Evolutionary conservation across 1,140 invertebrate genomes (phyloP).

Genomic region (Penaeus chinensis): DNA sequence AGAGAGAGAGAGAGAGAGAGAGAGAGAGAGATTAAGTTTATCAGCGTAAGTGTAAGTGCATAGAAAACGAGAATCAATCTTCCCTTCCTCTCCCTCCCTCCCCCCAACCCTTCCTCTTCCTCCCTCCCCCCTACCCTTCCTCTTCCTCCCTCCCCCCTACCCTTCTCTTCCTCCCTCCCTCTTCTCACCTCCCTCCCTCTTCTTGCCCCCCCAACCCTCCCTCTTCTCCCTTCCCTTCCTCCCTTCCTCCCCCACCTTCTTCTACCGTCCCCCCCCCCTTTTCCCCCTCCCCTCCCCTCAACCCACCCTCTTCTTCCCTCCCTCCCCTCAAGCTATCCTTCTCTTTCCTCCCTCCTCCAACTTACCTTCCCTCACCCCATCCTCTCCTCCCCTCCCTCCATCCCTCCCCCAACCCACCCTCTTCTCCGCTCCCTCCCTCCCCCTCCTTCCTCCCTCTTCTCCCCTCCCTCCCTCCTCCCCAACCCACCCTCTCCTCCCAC

Average conservation of each 20-base stretch:
- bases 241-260: background rate
- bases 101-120: background rate
- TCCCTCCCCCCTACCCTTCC: background rate
- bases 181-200: conserved; percentile 1
- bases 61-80: background rate
- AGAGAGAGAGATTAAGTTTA: too few species aligned
- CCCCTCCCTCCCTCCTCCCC: background rate
- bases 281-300: background rate
- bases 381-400: background rate
- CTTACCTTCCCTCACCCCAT: background rate
- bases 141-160: background rate
- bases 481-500: too few species aligned
- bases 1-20: too few species aligned
- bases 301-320: background rate
- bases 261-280: background rate
- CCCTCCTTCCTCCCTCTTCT: background rate
- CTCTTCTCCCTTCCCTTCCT: background rate
- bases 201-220: background rate
- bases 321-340: background rate
- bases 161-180: conserved; percentile 1
- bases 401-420: background rate
- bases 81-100: background rate
- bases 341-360: background rate
- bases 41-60: too few species aligned
- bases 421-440: background rate